Evolutionary conservation across 1,140 invertebrate species (phyloP).

Genomic region (Plutomurus gul): DNA sequence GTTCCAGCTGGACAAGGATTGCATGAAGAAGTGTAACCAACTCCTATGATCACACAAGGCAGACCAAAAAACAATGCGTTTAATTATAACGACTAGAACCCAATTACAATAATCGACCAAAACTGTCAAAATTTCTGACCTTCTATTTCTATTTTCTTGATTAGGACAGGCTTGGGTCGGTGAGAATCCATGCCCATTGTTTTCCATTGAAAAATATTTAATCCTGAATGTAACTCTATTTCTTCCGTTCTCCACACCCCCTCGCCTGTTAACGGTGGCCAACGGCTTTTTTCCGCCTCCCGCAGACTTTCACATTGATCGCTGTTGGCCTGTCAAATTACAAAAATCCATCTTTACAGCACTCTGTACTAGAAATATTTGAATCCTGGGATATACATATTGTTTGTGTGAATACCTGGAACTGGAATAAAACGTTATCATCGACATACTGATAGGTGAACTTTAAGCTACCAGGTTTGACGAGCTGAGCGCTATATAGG

Average conservation of each 20-base stretch:
- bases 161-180: slow-evolving; percentile 58
- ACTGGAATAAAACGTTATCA: slow-evolving; percentile 62
- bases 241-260: slow-evolving; percentile 61
- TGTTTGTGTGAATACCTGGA: slow-evolving; percentile 57
- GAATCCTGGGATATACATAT: too few relatives aligned
- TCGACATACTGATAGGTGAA: slow-evolving; percentile 64
- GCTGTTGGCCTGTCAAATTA: slow-evolving; percentile 61
- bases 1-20: slow-evolving; percentile 64
- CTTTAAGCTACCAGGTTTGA: slow-evolving; percentile 61
- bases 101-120: background rate
- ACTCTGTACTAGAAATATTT: too few relatives aligned
- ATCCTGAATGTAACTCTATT: slow-evolving; percentile 60
- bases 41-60: slow-evolving; percentile 58
- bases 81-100: background rate
- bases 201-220: slow-evolving; percentile 64
- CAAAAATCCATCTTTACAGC: background rate
- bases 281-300: slow-evolving; percentile 59
- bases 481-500: slow-evolving; percentile 62
- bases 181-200: slow-evolving; percentile 60
- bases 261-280: slow-evolving; percentile 60
- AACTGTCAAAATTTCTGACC: slow-evolving; percentile 49
- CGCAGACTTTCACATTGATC: slow-evolving; percentile 61
- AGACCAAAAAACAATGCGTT: background rate
- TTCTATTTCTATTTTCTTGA: slow-evolving; percentile 59
- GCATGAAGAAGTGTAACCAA: slow-evolving; percentile 67